Evolutionary conservation across 35 echinoderm and acorn worm species (phyloP).

Genomic region (Ophiothrix spiculata): DNA sequence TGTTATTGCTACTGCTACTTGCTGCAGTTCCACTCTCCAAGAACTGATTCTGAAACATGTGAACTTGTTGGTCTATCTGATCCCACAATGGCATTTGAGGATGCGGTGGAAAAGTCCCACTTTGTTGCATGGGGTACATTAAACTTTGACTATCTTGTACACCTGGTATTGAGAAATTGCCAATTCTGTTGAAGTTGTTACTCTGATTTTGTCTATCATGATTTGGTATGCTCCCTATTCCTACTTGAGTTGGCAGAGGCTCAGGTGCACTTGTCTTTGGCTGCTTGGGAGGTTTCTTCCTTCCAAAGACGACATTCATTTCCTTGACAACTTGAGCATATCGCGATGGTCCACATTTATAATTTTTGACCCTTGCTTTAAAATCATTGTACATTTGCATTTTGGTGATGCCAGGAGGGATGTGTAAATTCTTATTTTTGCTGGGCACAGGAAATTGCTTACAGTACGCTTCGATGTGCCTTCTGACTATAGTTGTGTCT

Average conservation of each 20-base stretch:
- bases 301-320: not conserved
- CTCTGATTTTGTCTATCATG: not conserved
- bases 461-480: not conserved
- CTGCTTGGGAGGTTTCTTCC: not conserved
- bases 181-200: not conserved
- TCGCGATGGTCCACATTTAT: not conserved
- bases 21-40: no score
- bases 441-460: not conserved
- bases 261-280: not conserved
- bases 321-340: not conserved
- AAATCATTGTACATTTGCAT: not conserved
- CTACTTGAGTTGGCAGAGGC: no score
- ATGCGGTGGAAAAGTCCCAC: not conserved
- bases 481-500: not conserved
- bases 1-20: no score
- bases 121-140: not conserved
- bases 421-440: not conserved
- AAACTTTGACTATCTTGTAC: not conserved
- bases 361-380: not conserved
- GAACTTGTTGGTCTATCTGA: not conserved
- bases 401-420: not conserved
- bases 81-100: not conserved
- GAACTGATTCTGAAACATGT: not conserved
- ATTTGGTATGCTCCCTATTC: no score
- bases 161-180: not conserved